Percentiles rank a stretch among this genome's conserved stretches.
Evolutionary conservation across 2,113 vertebrate species (phyloP).

Genomic region (Tachuris rubrigastra): DNA sequence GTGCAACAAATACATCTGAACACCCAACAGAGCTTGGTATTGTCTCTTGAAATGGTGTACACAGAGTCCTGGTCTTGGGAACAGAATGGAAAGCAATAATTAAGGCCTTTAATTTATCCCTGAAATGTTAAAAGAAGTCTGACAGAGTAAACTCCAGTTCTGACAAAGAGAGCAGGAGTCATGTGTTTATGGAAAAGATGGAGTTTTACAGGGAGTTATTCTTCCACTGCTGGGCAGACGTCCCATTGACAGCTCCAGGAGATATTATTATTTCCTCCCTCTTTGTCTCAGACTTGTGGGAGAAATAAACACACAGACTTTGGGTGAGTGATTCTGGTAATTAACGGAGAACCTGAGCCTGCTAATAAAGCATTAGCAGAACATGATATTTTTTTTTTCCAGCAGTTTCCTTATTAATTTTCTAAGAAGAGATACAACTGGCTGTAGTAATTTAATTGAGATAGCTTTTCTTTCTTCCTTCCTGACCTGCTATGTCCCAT

Average conservation of each 20-base stretch:
- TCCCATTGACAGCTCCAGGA: neutral
- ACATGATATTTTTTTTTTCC: neutral
- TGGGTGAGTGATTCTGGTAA: slow-evolving; percentile 30
- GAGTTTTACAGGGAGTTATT: slow-evolving; percentile 6
- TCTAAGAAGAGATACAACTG: neutral
- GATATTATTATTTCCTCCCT: slow-evolving; percentile 12
- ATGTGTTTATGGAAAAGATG: neutral
- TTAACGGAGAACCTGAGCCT: neutral
- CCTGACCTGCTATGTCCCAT: neutral
- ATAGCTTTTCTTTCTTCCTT: neutral
- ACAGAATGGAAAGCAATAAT: slow-evolving; percentile 10
- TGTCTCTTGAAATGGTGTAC: neutral
- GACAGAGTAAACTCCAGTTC: slow-evolving; percentile 29
- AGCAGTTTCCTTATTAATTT: slow-evolving; percentile 8
- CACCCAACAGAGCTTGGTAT: neutral
- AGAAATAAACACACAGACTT: slow-evolving; percentile 22
- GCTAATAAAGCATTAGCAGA: slow-evolving; percentile 17
- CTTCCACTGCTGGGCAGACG: neutral
- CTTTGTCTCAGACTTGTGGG: neutral
- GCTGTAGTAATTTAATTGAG: neutral
- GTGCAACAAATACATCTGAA: neutral
- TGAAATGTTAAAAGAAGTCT: slow-evolving; percentile 43
- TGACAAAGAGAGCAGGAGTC: slow-evolving; percentile 1
- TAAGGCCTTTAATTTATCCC: slow-evolving; percentile 32
- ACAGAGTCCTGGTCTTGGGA: neutral